Conservation (phyloP, 2,797 vertebrate species). For the Gymnoscopelus microlampas region DNA sequence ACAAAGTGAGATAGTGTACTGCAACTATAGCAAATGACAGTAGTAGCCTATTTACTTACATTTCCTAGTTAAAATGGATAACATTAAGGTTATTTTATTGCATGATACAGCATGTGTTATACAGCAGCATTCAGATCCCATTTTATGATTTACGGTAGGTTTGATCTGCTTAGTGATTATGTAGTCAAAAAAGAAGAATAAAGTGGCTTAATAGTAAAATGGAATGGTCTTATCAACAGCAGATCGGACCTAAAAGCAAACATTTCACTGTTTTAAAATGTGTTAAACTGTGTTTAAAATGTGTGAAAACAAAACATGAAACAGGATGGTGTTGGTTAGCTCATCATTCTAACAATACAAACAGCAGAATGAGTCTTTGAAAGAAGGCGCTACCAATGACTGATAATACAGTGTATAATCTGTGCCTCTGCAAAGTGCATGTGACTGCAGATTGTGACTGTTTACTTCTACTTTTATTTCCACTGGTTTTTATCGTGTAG, state of each 20-base stretch:
- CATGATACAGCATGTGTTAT: neutral
- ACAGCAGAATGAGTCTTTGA: neutral
- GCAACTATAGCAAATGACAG: conserved; percentile 3
- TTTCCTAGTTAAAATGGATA: too few relatives aligned
- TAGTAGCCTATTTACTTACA: too few relatives aligned
- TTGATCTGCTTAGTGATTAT: too few relatives aligned
- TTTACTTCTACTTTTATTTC: neutral
- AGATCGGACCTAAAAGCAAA: neutral
- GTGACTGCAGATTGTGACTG: neutral
- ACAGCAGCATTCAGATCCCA: too few relatives aligned
- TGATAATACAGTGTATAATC: conserved; percentile 5
- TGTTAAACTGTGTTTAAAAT: conserved; percentile 32
- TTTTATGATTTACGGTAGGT: too few relatives aligned
- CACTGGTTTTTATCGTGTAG: neutral
- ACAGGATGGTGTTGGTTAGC: conserved; percentile 26
- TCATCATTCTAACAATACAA: conserved; percentile 11
- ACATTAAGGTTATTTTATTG: too few relatives aligned
- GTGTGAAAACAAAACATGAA: conserved; percentile 29
- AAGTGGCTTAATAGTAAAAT: neutral
- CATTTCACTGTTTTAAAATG: conserved; percentile 43
- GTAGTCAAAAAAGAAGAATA: too few relatives aligned
- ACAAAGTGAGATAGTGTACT: conserved; percentile 1
- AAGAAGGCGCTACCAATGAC: neutral
- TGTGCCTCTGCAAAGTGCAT: too few relatives aligned
- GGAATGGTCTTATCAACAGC: conserved; percentile 14